Evolutionary conservation across 2,113 vertebrate genomes (phyloP).

Genomic region (Elgaria multicarinata): DNA sequence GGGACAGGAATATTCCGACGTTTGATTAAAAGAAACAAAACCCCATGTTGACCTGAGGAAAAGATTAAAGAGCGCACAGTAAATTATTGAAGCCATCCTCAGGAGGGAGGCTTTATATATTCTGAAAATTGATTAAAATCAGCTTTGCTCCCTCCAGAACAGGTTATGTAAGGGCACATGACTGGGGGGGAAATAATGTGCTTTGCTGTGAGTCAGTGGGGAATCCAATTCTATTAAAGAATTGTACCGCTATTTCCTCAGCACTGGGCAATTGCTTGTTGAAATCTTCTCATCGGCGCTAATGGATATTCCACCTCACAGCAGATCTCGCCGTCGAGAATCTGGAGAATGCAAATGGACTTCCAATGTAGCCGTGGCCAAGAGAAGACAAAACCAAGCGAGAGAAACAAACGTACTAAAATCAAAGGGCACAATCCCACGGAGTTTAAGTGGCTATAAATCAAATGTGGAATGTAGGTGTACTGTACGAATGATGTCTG

Average conservation of each 20-base stretch:
- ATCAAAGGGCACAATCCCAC: not conserved
- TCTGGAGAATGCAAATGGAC: not conserved
- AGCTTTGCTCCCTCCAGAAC: constrained; percentile 12
- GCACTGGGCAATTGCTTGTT: not conserved
- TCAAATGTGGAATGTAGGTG: not conserved
- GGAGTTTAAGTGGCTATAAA: not conserved
- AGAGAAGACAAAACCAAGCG: not conserved
- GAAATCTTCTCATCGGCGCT: not conserved
- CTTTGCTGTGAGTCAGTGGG: not conserved
- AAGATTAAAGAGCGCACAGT: not conserved
- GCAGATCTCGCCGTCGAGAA: not conserved
- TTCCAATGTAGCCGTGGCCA: not conserved
- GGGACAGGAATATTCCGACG: not conserved
- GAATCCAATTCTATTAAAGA: constrained; percentile 24
- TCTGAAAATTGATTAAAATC: not conserved
- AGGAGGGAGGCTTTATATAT: not conserved
- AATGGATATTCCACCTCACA: constrained; percentile 1
- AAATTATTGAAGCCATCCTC: not conserved
- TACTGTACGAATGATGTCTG: not conserved
- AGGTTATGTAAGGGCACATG: constrained; percentile 10
- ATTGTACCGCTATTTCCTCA: not conserved
- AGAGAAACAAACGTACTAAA: not conserved
- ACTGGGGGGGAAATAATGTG: not conserved
- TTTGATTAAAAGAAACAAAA: not conserved
- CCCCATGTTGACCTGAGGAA: fast-evolving